Conservation (phyloP, 2,113 vertebrate species). For the Lagopus muta region DNA sequence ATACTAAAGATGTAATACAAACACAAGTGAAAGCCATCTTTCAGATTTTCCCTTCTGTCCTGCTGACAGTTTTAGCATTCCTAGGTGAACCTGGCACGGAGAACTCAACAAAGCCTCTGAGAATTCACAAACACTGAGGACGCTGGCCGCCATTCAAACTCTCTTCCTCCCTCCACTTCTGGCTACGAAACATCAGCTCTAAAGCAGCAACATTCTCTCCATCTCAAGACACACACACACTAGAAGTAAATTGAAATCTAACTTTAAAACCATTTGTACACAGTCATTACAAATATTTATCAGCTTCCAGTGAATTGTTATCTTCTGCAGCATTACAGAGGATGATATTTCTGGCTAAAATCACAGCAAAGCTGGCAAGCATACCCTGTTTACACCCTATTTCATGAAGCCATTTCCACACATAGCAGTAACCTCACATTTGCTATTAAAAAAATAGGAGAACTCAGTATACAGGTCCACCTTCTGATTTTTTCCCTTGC, state of each 20-base stretch:
- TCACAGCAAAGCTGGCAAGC: neutral
- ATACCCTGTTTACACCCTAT: neutral
- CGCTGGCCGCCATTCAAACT: neutral
- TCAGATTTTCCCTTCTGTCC: conserved; percentile 51
- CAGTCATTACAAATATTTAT: neutral
- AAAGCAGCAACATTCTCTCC: neutral
- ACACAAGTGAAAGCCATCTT: conserved; percentile 71
- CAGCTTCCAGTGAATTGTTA: neutral
- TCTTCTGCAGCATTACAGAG: neutral
- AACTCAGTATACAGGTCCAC: neutral
- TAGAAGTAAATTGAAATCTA: conserved; percentile 15
- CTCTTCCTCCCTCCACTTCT: neutral
- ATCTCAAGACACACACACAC: neutral
- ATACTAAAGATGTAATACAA: conserved; percentile 69
- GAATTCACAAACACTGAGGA: conserved; percentile 43
- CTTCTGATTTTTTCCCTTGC: neutral
- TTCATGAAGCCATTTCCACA: neutral
- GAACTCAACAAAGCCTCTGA: conserved; percentile 27
- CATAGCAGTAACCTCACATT: neutral
- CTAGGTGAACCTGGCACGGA: conserved; percentile 34
- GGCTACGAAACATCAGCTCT: neutral
- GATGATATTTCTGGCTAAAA: neutral
- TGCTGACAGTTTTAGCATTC: conserved; percentile 50
- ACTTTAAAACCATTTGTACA: conserved; percentile 24
- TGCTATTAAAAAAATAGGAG: neutral